Base-by-base conservation (phyloP, 2,888 invertebrate species). In the Eupithecia dodoneata region DNA sequence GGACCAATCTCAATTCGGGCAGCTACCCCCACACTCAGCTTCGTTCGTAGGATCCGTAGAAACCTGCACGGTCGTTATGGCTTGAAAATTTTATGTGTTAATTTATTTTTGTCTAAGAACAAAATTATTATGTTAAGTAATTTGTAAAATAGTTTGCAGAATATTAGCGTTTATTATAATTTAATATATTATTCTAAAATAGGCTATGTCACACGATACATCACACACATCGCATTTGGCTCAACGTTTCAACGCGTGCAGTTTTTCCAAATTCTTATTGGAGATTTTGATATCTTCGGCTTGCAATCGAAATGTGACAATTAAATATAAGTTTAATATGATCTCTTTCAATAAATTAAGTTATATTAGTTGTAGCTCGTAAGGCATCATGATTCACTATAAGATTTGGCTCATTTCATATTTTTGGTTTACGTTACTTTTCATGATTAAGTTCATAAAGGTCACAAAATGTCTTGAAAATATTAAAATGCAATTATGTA, bases 241-340 rank as follows among this genome's bases (percentile, higher is more conserved):
- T 85, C 87, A 87, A 89, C 79, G 78, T 79, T 82, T 76, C 65
- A 78, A 65, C 81, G 79, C 82, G 80, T 77, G 76, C 80, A 82
- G 72, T 73, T 79, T 76, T 77, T 74, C 73, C 76, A 76, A 80
- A 81, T 75, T 72, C 67, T 75, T 44, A 71, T 42, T 71, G 30
- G 44, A 70, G 47, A 12, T 73, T 71, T 45, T 52, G 52, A 67
- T 66, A 71, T 47, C 70, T 70, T 67, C 59, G 52, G 81, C 77
- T 79, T 80, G 81, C 84, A 90, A 90, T 88, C 89, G 90, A 89
- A 90, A 88, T 90, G 92, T 92, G 93, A 93, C 93, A 91, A 91
- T 91, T 92, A 91, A 87, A 90, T 93, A 85, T 95, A 95, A 94
- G 94, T 92, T 90, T 92, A 92, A 93, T 93, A 94, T 95, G 95